Evolutionary conservation across 2,888 invertebrate genomes (phyloP), one percentile per base, ranked within the genome.

Genomic region (Drosophila neotestacea): DNA sequence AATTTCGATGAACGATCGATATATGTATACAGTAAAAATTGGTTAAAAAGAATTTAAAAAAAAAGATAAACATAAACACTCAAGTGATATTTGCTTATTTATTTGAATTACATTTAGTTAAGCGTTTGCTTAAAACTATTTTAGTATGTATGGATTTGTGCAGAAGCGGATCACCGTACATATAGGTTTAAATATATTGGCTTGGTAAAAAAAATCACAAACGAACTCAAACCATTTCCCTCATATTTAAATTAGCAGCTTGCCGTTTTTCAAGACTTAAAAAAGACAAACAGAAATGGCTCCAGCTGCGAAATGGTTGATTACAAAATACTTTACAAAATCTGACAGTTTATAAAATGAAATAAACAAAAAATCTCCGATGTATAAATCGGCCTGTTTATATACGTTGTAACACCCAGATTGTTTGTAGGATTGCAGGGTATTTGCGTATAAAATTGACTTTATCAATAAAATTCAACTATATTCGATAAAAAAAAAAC

Each of bases 401-500:
- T 34, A 34, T 34, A 1, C 9, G 36, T 6, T 46, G 28, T 46
- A 46, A 28, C 3, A 32, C 13, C 27, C 38, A 9, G 9, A 9
- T 51, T 27, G 27, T 4, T 27, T 9, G 27, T n/a, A 1, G 27
- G 5, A 38, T 5, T 4, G 0, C 22, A 9, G 27, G 51, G 51
- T 36, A 28, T 27, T 13, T 9, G 13, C 2, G 2, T 27, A n/a
- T n/a, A n/a, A 46, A 46, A 4, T 64, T 52, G 44, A 58, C 13
- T 64, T 70, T 38, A 58, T 34, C 50, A 70, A 65, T 42, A 55
- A 50, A 6, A 38, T 56, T 42, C 5, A 55, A 62, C 13, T 52
- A 30, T 4, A 22, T 30, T 69, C 42, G 61, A 74, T 65, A 65
- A 64, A 59, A 56, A 56, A 16, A 22, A 22, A 22, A 42, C 64